Percentiles rank a stretch among this genome's conserved stretches.
phyloP scores from a whole-genome alignment of 1,140 invertebrate species.

The Antheraea pernyi region DNA sequence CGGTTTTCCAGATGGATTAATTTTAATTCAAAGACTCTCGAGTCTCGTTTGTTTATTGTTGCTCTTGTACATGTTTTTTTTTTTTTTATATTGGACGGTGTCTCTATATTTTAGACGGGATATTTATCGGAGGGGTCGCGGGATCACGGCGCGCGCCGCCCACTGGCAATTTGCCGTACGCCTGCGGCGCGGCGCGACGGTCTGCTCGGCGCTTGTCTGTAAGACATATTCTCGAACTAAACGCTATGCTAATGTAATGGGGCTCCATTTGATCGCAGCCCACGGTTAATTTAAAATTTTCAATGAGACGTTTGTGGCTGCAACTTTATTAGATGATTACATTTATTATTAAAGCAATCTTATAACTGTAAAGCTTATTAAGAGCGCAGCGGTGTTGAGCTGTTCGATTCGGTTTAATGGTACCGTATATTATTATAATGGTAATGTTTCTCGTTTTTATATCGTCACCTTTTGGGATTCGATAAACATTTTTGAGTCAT shows the following conservation, averaged over 20 bases:
- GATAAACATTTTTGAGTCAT: constrained; percentile 2
- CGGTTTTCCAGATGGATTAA: constrained; percentile 67
- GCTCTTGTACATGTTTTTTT: constrained; percentile 29
- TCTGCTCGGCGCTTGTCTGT: constrained; percentile 22
- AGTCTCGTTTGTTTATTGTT: constrained; percentile 22
- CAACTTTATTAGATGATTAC: constrained; percentile 53
- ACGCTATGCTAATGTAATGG: constrained; percentile 76
- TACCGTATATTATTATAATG: background rate
- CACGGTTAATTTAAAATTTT: constrained; percentile 70
- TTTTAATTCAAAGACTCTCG: constrained; percentile 60
- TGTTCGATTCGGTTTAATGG: background rate
- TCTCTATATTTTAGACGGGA: constrained; percentile 45
- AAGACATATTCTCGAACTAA: constrained; percentile 68
- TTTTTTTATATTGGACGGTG: constrained; percentile 38
- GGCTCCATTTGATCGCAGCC: constrained; percentile 69
- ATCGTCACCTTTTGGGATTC: constrained; percentile 7
- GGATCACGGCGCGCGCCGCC: constrained; percentile 63
- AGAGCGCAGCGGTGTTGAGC: background rate
- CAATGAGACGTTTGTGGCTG: constrained; percentile 62
- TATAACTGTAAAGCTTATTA: constrained; percentile 17
- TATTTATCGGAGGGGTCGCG: constrained; percentile 67
- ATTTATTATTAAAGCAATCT: constrained; percentile 28
- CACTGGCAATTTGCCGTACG: constrained; percentile 64
- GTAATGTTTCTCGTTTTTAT: constrained; percentile 5
- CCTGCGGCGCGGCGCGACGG: constrained; percentile 38